Evolutionary conservation across 1,140 invertebrate genomes (phyloP).

Genomic region (Whitmania pigra): DNA sequence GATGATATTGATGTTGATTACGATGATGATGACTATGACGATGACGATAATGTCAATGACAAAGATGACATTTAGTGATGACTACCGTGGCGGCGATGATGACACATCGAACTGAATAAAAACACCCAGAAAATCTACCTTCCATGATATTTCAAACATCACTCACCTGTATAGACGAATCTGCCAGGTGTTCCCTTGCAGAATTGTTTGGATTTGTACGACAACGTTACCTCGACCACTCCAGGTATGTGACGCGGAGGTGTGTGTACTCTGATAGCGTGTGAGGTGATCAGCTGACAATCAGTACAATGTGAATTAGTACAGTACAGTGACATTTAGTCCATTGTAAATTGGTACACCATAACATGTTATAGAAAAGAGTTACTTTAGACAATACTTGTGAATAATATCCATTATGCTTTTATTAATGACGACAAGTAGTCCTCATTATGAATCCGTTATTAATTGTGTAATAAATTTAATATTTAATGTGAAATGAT

Average conservation of each 20-base stretch:
- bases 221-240: slow-evolving; percentile 93
- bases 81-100: background rate
- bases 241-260: slow-evolving; percentile 93
- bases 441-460: too few species aligned
- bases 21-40: background rate
- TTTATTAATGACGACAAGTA: too few species aligned
- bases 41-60: slow-evolving; percentile 3
- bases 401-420: too few species aligned
- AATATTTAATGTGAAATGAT: too few species aligned
- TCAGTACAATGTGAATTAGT: background rate
- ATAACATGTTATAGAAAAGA: too few species aligned
- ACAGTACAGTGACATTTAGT: background rate
- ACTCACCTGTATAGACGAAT: slow-evolving; percentile 71
- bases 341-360: too few species aligned
- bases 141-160: too few species aligned
- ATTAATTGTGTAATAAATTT: too few species aligned
- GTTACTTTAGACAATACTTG: too few species aligned
- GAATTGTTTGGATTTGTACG: slow-evolving; percentile 97
- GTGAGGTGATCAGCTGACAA: slow-evolving; percentile 38
- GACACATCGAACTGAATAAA: background rate
- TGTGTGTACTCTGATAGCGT: slow-evolving; percentile 94
- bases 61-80: background rate
- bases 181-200: slow-evolving; percentile 92
- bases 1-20: background rate
- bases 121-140: too few species aligned